Conservation (phyloP, 2,888 invertebrate genomes). For the Drosophila mimetica region DNA sequence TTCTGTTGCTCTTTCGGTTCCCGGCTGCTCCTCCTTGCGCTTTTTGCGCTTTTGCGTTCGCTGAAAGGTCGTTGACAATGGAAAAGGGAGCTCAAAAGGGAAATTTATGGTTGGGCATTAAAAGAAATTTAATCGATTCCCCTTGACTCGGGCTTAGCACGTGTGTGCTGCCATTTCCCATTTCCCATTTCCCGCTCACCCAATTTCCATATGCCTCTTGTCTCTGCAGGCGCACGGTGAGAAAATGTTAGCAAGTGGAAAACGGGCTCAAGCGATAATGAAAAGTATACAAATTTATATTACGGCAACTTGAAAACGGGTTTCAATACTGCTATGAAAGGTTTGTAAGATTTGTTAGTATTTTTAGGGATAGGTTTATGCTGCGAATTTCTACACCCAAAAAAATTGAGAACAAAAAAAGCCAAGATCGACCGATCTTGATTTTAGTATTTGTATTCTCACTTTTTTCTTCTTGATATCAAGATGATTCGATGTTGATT, state of each 20-base stretch:
- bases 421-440: no score
- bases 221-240: conserved; percentile 13
- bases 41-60: conserved; percentile 5
- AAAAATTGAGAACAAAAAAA: no score
- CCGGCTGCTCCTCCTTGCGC: not conserved
- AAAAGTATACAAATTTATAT: not conserved
- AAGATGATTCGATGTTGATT: no score
- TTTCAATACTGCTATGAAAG: no score
- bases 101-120: conserved; percentile 74
- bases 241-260: no score
- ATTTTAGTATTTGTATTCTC: no score
- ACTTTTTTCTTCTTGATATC: no score
- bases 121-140: conserved; percentile 75
- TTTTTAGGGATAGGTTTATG: no score
- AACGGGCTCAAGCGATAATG: not conserved
- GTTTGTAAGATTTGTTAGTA: no score
- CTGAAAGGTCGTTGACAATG: conserved; percentile 44
- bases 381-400: no score
- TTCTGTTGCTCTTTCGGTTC: conserved; percentile 30
- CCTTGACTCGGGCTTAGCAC: conserved; percentile 30
- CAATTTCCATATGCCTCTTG: conserved; percentile 40
- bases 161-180: conserved; percentile 35
- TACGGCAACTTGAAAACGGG: not conserved
- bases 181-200: conserved; percentile 13
- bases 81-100: conserved; percentile 65